Evolutionary conservation across 2,797 vertebrate species (phyloP).

Genomic region (Squalus acanthias): DNA sequence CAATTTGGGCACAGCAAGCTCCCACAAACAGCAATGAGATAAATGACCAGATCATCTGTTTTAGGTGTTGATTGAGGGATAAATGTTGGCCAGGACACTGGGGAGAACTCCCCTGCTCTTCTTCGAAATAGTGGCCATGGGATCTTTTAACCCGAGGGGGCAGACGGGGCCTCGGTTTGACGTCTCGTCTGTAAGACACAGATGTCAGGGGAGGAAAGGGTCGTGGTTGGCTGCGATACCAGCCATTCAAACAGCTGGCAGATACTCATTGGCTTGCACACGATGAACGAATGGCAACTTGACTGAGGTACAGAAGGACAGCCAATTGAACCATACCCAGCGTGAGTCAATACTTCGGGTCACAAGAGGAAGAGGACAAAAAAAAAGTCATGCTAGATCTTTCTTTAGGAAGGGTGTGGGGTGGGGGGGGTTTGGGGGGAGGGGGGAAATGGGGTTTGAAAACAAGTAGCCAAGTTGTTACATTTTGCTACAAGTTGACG

Average conservation of each 20-base stretch:
- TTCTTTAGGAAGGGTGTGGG: background rate
- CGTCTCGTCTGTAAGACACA: too few relatives aligned
- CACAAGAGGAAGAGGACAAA: background rate
- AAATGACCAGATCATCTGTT: background rate
- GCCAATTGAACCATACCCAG: background rate
- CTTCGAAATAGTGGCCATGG: background rate
- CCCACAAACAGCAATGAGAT: background rate
- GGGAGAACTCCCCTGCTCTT: background rate
- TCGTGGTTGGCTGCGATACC: background rate
- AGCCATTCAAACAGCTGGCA: background rate
- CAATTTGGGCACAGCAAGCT: background rate
- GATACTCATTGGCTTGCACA: background rate
- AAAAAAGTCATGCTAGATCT: background rate
- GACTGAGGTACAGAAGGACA: background rate
- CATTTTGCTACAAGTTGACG: background rate
- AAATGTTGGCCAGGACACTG: background rate
- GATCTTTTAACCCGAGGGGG: background rate
- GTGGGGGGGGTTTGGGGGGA: too few relatives aligned
- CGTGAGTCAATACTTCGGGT: background rate
- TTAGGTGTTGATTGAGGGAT: background rate
- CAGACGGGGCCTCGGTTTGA: background rate
- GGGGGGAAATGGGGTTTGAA: too few relatives aligned
- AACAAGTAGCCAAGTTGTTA: background rate
- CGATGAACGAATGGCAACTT: background rate
- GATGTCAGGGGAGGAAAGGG: background rate